These are phyloP conservation scores for Dysdera silvatica DNA, from an alignment of 1,140 invertebrate genomes.

Conservation along the genomic window DNA sequence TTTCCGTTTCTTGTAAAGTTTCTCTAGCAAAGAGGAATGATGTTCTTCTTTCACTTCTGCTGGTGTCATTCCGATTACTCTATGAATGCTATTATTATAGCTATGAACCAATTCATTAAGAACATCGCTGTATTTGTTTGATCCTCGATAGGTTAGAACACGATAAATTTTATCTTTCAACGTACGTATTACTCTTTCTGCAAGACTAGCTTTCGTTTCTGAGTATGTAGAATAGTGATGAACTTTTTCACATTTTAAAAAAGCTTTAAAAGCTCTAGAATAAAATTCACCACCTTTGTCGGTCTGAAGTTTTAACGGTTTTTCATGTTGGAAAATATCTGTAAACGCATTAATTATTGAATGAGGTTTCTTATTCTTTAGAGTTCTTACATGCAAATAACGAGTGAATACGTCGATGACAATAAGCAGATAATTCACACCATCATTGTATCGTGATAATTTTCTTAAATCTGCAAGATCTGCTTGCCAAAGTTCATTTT, in stretches of 20 bases:
- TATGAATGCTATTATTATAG: conserved; percentile 42
- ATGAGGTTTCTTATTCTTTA: conserved; percentile 30
- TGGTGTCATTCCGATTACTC: conserved; percentile 43
- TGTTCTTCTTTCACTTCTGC: conserved; percentile 39
- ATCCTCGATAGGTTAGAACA: conserved; percentile 42
- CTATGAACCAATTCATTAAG: conserved; percentile 27
- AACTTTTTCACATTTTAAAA: conserved; percentile 41
- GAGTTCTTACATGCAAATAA: conserved; percentile 29
- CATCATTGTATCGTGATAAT: conserved; percentile 31
- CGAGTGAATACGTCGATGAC: conserved; percentile 34
- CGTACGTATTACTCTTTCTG: conserved; percentile 47
- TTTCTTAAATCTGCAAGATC: conserved; percentile 32
- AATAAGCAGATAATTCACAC: conserved; percentile 29
- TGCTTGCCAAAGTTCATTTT: conserved; percentile 33
- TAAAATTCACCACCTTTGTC: conserved; percentile 28
- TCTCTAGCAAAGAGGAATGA: conserved; percentile 13
- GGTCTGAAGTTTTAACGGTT: conserved; percentile 18
- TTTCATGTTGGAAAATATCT: conserved; percentile 19
- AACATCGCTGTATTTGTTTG: conserved; percentile 42
- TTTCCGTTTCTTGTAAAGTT: no score
- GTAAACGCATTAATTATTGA: conserved; percentile 29
- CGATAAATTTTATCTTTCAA: conserved; percentile 45
- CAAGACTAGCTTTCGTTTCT: conserved; percentile 43
- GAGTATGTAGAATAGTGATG: conserved; percentile 45
- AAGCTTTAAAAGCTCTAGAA: conserved; percentile 32